phyloP scores from a whole-genome alignment of 92 coral and sea anemone genomes.

The Parazoanthus darwini region DNA sequence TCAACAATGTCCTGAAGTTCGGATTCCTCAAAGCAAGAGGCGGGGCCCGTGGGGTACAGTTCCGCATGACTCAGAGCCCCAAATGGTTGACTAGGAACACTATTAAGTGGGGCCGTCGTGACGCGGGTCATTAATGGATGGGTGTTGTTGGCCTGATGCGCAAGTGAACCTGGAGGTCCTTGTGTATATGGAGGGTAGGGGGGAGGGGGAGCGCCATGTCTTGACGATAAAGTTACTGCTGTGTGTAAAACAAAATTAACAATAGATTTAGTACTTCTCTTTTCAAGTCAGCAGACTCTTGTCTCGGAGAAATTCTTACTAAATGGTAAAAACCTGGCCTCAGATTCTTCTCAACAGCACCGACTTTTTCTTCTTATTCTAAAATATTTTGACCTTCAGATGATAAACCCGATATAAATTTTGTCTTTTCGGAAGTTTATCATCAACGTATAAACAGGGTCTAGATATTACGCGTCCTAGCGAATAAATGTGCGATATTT shows the following conservation, averaged over 20 bases:
- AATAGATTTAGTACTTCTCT: background rate
- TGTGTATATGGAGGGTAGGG: conserved; percentile 5
- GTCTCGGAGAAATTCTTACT: too few relatives aligned
- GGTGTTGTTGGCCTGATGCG: background rate
- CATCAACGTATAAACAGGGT: too few relatives aligned
- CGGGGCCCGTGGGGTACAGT: conserved; percentile 16
- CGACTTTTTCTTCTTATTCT: too few relatives aligned
- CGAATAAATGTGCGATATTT: too few relatives aligned
- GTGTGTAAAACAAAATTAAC: background rate
- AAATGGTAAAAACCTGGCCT: too few relatives aligned
- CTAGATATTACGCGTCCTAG: too few relatives aligned
- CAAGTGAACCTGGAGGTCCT: background rate
- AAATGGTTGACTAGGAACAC: conserved; percentile 39
- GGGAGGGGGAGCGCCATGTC: conserved; percentile 18
- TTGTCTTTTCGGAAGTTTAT: too few relatives aligned
- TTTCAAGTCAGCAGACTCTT: too few relatives aligned
- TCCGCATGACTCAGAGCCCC: conserved; percentile 35
- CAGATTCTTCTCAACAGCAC: too few relatives aligned
- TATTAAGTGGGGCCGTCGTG: conserved; percentile 18
- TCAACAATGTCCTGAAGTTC: conserved; percentile 76
- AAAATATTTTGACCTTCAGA: too few relatives aligned
- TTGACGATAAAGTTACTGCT: background rate
- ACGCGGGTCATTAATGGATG: background rate
- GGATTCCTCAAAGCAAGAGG: conserved; percentile 52
- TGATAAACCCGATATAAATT: too few relatives aligned